Percentiles rank a stretch among this genome's conserved stretches.
These are phyloP conservation scores for Etheostoma nigrum DNA, from an alignment of 2,797 vertebrate genomes.

Conservation along the genomic window DNA sequence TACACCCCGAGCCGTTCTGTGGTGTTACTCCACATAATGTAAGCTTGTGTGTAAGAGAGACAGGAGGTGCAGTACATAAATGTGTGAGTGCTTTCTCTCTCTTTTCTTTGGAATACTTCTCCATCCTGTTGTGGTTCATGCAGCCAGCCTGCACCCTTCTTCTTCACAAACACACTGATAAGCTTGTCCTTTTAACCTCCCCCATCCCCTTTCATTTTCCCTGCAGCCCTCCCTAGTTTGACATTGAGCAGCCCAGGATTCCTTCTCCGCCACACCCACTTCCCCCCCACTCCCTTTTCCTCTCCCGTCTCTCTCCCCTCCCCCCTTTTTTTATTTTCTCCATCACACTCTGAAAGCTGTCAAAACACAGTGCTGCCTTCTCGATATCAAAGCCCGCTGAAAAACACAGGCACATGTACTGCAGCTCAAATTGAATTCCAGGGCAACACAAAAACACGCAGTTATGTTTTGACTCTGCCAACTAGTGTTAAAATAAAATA, in stretches of 20 bases:
- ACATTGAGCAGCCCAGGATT: constrained; percentile 77
- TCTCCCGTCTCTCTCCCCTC: constrained; percentile 30
- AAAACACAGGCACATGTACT: constrained; percentile 34
- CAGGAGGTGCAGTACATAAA: constrained; percentile 19
- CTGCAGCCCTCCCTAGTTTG: constrained; percentile 65
- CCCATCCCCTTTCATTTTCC: constrained; percentile 45
- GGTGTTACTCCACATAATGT: constrained; percentile 58
- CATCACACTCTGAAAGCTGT: constrained; percentile 72
- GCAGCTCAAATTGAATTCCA: constrained; percentile 49
- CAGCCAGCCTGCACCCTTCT: constrained; percentile 34
- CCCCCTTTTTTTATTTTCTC: constrained; percentile 22
- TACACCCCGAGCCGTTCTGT: constrained; percentile 62
- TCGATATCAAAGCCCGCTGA: constrained; percentile 63
- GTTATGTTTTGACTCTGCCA: constrained; percentile 53
- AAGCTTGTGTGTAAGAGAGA: constrained; percentile 41
- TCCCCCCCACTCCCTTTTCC: constrained; percentile 27
- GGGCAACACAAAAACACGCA: constrained; percentile 27
- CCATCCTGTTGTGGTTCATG: constrained; percentile 69
- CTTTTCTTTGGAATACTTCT: constrained; percentile 44
- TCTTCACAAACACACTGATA: constrained; percentile 70
- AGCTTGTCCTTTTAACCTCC: constrained; percentile 62
- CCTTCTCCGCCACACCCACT: constrained; percentile 66
- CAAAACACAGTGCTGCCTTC: constrained; percentile 70
- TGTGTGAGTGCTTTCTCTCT: constrained; percentile 28
- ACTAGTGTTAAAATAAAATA: constrained; percentile 61